phyloP scores from a whole-genome alignment of 2,113 vertebrate species.

The Tichodroma muraria region DNA sequence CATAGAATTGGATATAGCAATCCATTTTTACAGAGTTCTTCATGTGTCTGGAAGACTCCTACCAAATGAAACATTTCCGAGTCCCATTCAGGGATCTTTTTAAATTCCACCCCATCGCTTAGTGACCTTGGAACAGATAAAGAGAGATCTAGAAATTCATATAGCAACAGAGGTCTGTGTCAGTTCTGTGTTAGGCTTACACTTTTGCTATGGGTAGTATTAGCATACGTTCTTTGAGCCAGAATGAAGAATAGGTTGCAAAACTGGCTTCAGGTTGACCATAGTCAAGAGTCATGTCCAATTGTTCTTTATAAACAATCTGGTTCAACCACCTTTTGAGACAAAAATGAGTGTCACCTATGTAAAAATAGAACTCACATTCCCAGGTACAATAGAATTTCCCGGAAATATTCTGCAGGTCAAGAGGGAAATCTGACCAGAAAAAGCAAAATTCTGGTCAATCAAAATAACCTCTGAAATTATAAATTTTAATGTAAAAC shows the following conservation, averaged over 20 bases:
- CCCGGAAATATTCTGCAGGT: not conserved
- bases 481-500: not conserved
- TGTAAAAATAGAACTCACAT: not conserved
- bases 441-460: not conserved
- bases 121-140: not conserved
- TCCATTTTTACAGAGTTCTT: not conserved
- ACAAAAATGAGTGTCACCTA: not conserved
- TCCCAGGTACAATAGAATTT: not conserved
- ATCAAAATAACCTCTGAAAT: not conserved
- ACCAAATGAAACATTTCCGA: not conserved
- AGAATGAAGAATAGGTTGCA: not conserved
- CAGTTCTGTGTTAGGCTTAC: not conserved
- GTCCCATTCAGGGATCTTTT: not conserved
- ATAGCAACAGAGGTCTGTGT: not conserved
- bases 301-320: not conserved
- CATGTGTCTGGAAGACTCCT: not conserved
- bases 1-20: not conserved
- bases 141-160: not conserved
- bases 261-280: not conserved
- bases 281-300: not conserved
- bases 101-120: not conserved
- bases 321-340: not conserved
- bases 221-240: not conserved
- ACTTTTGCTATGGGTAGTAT: not conserved
- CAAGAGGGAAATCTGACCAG: not conserved